Evolutionary conservation across 2,888 invertebrate species (phyloP), one percentile per base, ranked within the genome.

Genomic region (Drosophila affinis): DNA sequence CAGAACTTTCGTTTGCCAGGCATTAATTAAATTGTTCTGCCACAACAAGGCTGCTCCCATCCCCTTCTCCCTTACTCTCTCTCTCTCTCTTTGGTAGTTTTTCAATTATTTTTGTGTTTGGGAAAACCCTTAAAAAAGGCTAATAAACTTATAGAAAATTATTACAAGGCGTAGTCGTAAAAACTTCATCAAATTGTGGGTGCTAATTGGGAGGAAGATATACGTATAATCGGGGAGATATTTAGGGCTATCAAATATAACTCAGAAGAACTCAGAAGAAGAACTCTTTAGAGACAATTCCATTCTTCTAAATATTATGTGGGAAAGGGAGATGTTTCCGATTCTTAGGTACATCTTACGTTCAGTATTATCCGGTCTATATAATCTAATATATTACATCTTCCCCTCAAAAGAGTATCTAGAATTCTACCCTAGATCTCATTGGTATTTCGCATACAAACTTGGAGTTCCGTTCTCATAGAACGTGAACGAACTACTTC

Each of bases 1-100:
- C 46, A 62, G 62, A 61, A 74, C 62, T 57, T 56, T 29, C 52
- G 62, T 48, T 14, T 68, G 70, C 62, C 57, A 62, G 62, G 75
- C 75, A 82, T 79, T 85, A 85, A 85, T 85, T 88, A 88, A 85
- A 88, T 87, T 87, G 87, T 88, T 84, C 84, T 77, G 67, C 78
- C 87, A 75, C 69, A 83, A 69, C 57, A 62, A 63, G 62, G 46
- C 58, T 17, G 51, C 2, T 14, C 14, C 5, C 12, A 0, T 7
- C 6, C 14, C 12, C 34, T 56, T 69, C 49, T 21, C 21, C n/a
- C n/a, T n/a, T n/a, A 21, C 21, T 21, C 21, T 21, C 21, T 21
- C 3, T 21, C 21, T 21, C 69, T 49, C 49, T 32, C 67, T 32
- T 24, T 72, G 17, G 54, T 51, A 63, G 68, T 51, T 64, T 76